Evolutionary conservation across 2,113 vertebrate species (phyloP), one percentile per base, ranked within the genome.

Genomic region (Gallinago paraguaiae): DNA sequence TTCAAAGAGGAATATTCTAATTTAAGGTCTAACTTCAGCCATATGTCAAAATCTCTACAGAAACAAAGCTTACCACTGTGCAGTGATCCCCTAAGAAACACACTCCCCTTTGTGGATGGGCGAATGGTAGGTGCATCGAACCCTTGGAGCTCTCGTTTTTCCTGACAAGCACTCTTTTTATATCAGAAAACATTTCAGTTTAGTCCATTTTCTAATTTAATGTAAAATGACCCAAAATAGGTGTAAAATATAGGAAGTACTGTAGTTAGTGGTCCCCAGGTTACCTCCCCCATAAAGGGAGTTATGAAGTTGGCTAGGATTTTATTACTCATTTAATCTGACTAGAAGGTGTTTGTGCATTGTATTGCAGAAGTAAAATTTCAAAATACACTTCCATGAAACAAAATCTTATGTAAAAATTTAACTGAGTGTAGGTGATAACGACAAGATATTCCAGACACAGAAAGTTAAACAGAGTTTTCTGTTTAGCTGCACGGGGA

Each of bases 1-100:
- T 98, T 98, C 96, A 98, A 94, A 97, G 97, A 78, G 53, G 91
- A 97, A 95, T 97, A 97, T 98, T 98, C 98, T 98, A 98, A 98
- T 98, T 98, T 98, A 98, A 98, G 97, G 97, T 82, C 96, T 91
- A 96, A 95, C 90, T 97, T 97, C 87, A 88, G 96, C 97, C 97
- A 97, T 96, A 96, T 97, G 98, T 98, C 97, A 97, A 97, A 96
- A 98, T 98, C 96, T 92, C 61, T 87, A 35, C 85, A 82, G 97
- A 98, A 95, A 98, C 98, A 98, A 98, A 98, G 98, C 95, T 96
- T 74, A 85, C 82, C 84, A 97, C 96, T 98, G 97, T 98, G 97
- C 92, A 92, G 93, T 69, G 85, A 86, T 90, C 92, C 88, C 23
- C 7, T 95, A 87, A 94, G 97, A 88, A 97, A 98, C 95, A 98